Conservation (phyloP, 2,113 vertebrate species). For the Rissa tridactyla region DNA sequence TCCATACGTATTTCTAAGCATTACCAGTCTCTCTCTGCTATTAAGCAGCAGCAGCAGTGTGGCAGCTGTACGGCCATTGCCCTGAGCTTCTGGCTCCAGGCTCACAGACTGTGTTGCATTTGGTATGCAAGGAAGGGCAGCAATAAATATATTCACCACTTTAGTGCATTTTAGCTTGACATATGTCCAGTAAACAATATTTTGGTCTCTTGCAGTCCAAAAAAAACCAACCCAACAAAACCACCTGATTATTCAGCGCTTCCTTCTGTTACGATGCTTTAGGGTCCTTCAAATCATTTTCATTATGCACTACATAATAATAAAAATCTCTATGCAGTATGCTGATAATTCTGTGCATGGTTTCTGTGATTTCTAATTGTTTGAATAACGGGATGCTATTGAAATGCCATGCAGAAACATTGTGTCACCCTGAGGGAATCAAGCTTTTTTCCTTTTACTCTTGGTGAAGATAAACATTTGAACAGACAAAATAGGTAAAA, state of each 20-base stretch:
- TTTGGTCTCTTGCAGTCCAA: constrained; percentile 19
- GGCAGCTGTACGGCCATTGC: neutral
- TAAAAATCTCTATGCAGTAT: constrained; percentile 26
- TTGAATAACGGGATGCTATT: constrained; percentile 54
- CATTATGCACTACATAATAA: constrained; percentile 52
- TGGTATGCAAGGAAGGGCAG: constrained; percentile 27
- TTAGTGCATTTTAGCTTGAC: constrained; percentile 56
- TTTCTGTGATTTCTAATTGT: constrained; percentile 59
- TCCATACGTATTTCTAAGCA: neutral
- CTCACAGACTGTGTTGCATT: neutral
- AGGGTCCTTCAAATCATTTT: constrained; percentile 70
- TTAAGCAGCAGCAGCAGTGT: neutral
- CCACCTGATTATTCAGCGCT: constrained; percentile 41
- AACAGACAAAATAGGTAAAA: constrained; percentile 34
- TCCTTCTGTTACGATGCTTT: constrained; percentile 44
- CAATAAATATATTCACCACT: constrained; percentile 42
- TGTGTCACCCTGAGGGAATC: constrained; percentile 41
- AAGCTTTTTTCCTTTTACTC: constrained; percentile 43
- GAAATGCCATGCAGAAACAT: constrained; percentile 48
- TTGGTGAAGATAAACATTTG: constrained; percentile 58
- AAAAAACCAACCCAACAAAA: neutral
- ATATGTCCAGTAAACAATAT: constrained; percentile 60
- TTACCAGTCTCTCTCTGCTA: neutral
- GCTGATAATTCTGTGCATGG: constrained; percentile 36
- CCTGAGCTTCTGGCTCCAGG: neutral